phyloP scores from a whole-genome alignment of 2,113 vertebrate species.

The Hippocampus barbouri region DNA sequence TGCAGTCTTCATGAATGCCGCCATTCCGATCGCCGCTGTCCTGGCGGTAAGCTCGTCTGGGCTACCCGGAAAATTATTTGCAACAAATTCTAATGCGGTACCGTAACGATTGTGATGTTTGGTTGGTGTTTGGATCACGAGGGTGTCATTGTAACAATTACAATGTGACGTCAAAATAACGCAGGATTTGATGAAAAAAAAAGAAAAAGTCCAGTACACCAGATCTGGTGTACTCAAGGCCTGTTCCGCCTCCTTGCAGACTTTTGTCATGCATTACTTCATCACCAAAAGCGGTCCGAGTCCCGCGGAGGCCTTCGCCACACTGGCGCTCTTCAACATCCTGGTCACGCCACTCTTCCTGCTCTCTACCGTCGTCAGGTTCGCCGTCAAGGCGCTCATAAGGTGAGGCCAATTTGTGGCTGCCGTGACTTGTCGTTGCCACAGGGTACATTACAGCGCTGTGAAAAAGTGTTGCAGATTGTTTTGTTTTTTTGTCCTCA shows the following conservation, averaged over 20 bases:
- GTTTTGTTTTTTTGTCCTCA: no score
- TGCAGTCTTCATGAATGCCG: constrained; percentile 96
- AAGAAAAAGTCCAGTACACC: no score
- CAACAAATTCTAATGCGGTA: background rate
- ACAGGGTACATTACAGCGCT: no score
- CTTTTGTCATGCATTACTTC: constrained; percentile 81
- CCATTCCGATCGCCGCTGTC: constrained; percentile 94
- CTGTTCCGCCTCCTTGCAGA: constrained; percentile 63
- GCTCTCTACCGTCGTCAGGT: constrained; percentile 93
- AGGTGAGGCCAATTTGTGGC: constrained; percentile 71
- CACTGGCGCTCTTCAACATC: constrained; percentile 91
- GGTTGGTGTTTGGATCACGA: background rate
- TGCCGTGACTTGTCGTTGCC: background rate
- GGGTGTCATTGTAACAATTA: no score
- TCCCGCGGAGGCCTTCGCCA: constrained; percentile 86
- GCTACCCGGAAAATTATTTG: no score
- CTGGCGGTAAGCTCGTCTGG: constrained; percentile 81
- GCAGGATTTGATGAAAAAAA: no score
- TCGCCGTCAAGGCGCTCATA: constrained; percentile 92
- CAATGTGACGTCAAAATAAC: no score
- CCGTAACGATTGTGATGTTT: background rate
- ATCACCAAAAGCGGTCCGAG: constrained; percentile 58
- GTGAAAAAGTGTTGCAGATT: no score
- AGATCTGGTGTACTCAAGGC: background rate
- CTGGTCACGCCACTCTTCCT: constrained; percentile 93